Evolutionary conservation across 1,140 invertebrate genomes (phyloP).

Genomic region (Matsumurasca onukii): DNA sequence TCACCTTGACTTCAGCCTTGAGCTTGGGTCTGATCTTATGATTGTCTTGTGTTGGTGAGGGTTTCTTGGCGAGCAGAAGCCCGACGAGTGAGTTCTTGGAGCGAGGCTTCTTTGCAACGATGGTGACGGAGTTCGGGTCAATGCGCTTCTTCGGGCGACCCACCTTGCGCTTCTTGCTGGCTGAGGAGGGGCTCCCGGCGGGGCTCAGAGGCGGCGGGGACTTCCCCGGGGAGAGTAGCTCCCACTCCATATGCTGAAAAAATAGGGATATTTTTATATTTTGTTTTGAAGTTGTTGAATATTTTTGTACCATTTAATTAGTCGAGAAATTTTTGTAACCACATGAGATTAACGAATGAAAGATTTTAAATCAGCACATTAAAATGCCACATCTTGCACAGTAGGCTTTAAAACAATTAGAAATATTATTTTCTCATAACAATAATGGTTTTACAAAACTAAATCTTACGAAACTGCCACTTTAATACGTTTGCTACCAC

Average conservation of each 20-base stretch:
- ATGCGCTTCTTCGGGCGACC: conserved; percentile 72
- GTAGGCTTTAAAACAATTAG: too few relatives aligned
- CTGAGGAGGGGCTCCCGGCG: conserved; percentile 47
- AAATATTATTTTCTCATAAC: too few relatives aligned
- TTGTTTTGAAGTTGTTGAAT: too few relatives aligned
- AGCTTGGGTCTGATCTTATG: conserved; percentile 44
- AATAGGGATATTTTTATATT: too few relatives aligned
- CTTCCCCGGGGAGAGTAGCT: conserved; percentile 2
- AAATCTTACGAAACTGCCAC: too few relatives aligned
- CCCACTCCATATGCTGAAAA: conserved; percentile 28
- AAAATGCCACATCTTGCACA: too few relatives aligned
- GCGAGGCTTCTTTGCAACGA: conserved; percentile 60
- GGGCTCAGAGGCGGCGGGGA: conserved; percentile 32
- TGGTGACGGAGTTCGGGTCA: conserved; percentile 64
- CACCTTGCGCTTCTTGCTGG: conserved; percentile 80
- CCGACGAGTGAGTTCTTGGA: conserved; percentile 63
- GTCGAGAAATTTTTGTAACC: too few relatives aligned
- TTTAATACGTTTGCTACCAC: too few relatives aligned
- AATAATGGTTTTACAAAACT: too few relatives aligned
- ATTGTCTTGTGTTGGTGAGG: conserved; percentile 9
- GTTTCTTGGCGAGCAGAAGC: conserved; percentile 54
- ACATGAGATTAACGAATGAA: too few relatives aligned
- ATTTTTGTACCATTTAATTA: too few relatives aligned
- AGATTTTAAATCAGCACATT: too few relatives aligned
- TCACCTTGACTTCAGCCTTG: conserved; percentile 43